Evolutionary conservation across 1,140 invertebrate species (phyloP), one percentile per base, ranked within the genome.

Genomic region (Penaeus indicus): DNA sequence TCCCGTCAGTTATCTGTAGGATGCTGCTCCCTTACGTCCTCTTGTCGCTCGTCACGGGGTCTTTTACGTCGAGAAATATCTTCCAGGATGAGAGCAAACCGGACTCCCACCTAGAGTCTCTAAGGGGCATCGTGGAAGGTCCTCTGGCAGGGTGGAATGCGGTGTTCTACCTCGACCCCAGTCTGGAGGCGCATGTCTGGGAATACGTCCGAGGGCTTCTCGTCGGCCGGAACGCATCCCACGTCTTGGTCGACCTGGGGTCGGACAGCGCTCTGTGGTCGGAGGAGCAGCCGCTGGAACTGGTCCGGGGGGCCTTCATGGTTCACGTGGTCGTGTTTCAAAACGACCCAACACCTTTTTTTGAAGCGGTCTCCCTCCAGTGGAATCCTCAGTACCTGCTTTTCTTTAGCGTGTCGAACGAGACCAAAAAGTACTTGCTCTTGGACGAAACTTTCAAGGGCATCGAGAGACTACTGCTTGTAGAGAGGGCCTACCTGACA

Each of bases 341-440:
- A 27, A 21, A 27, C 5, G 72, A 75, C 42, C 72, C 72, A 19
- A 18, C 3, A 16, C 72, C 25, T 32, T 75, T 75, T 1, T 38
- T 75, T 27, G 18, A 25, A 16, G 21, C 72, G 19, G 72, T 75
- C 27, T 75, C 27, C 25, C 22, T 25, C 18, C 72, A 38, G 42
- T 75, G 72, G 72, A 75, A 75, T 27, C 72, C 72, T 27, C 27
- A 75, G 42, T 25, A 75, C 72, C n/a, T 75, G 72, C 72, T 75
- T 25, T 38, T 75, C 42, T 75, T 27, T 38, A 75, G 72, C 21
- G 22, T 32, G 42, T 27, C 27, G n/a, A 10, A 27, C 42, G 72
- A 25, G 42, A 18, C 8, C 72, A 75, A 8, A 27, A 21, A 75
- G 42, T 27, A 18, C 21, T 75, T 75, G 72, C 72, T 75, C 16